These are phyloP conservation scores for Dendrocincla fuliginosa DNA, from an alignment of 2,797 vertebrate genomes.

Conservation along the genomic window DNA sequence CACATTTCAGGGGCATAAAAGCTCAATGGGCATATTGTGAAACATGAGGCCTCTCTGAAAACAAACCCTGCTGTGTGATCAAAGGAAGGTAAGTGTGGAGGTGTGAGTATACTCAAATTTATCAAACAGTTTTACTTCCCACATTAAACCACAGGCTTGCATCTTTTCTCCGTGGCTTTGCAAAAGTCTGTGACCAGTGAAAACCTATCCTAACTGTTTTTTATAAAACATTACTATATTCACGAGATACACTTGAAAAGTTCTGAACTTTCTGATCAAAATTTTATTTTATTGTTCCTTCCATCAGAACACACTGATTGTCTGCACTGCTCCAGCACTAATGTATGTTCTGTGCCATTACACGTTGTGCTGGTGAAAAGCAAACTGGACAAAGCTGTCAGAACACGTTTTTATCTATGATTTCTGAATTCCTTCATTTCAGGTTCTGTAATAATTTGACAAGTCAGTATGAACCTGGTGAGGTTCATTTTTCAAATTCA, in stretches of 20 bases:
- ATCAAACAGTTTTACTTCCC: not conserved
- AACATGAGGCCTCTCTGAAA: not conserved
- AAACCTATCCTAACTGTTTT: not conserved
- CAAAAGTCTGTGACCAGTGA: not conserved
- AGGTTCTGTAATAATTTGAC: not conserved
- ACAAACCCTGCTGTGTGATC: not conserved
- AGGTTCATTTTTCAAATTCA: not conserved
- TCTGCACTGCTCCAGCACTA: not conserved
- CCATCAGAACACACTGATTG: not conserved
- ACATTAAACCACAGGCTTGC: not conserved
- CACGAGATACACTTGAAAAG: not conserved
- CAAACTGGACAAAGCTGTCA: not conserved
- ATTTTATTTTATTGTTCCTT: not conserved
- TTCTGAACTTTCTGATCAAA: not conserved
- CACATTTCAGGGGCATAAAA: constrained; percentile 17
- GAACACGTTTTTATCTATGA: not conserved
- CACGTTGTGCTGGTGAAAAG: not conserved
- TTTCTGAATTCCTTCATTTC: not conserved
- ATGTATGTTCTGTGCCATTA: rapidly evolving
- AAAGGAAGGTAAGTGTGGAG: constrained; percentile 9
- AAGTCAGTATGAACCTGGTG: not conserved
- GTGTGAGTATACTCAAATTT: not conserved
- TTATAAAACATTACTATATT: not conserved
- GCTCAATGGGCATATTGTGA: not conserved
- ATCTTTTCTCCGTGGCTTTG: not conserved